A percentile compares a stretch with the other conserved stretches of the same genome.
Evolutionary conservation across 2,113 vertebrate species (phyloP).

Genomic region (Lepus timidus): DNA sequence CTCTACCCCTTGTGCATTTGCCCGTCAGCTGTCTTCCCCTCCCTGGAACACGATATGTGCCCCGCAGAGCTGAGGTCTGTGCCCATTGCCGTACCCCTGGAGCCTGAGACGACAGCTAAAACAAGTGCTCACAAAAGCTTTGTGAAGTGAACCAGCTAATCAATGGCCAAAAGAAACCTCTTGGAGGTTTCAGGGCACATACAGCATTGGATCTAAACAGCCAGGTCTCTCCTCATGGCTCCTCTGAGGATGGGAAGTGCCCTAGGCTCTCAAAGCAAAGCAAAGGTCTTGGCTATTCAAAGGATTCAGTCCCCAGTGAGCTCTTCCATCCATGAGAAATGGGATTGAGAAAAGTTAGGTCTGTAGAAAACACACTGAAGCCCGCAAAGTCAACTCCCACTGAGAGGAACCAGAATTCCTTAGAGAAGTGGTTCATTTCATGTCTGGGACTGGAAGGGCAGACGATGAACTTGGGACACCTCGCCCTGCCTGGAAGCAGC

Average conservation of each 20-base stretch:
- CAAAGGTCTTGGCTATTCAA: neutral
- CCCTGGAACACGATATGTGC: neutral
- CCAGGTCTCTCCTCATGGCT: neutral
- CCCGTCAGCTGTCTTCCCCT: neutral
- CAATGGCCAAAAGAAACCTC: neutral
- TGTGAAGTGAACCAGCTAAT: neutral
- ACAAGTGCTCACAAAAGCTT: neutral
- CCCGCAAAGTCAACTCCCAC: neutral
- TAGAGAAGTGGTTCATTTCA: slow-evolving; percentile 22
- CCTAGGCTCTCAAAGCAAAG: neutral
- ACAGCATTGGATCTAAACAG: neutral
- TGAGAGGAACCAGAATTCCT: slow-evolving; percentile 14
- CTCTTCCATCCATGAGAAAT: neutral
- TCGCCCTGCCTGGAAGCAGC: neutral
- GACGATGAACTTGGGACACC: neutral
- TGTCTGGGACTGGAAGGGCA: neutral
- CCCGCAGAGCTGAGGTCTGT: neutral
- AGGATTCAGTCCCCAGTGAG: neutral
- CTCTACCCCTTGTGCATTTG: neutral
- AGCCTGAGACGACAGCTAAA: neutral
- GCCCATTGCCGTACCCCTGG: neutral
- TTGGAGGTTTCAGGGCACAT: neutral
- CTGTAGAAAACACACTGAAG: neutral
- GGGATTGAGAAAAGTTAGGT: neutral
- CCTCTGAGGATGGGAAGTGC: neutral